phyloP scores from a whole-genome alignment of 2,888 invertebrate species.

The Tanaodytes sp. region DNA sequence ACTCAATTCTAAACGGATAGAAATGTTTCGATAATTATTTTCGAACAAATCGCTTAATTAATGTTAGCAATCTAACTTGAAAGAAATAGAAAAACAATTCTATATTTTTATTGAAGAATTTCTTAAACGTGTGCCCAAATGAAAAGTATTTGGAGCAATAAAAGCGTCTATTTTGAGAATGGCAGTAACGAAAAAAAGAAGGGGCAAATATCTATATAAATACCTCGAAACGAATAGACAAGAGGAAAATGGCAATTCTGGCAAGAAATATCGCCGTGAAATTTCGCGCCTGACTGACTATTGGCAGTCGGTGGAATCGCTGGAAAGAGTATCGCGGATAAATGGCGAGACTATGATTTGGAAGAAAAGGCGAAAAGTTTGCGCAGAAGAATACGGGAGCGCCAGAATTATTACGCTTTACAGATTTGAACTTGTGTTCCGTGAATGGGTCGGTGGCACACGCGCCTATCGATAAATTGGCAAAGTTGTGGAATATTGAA shows the following conservation, averaged over 20 bases:
- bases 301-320: conserved; percentile 46
- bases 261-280: conserved; percentile 50
- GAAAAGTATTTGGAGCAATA: background rate
- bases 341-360: conserved; percentile 51
- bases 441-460: conserved; percentile 51
- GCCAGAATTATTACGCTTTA: conserved; percentile 49
- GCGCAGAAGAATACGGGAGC: conserved; percentile 34
- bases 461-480: conserved; percentile 64
- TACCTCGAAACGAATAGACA: conserved; percentile 44
- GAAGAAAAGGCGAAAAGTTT: conserved; percentile 49
- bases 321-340: conserved; percentile 48
- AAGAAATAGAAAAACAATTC: no score
- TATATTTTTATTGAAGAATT: no score
- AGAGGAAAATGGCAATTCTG: conserved; percentile 47
- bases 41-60: no score
- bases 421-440: conserved; percentile 41
- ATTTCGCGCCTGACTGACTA: conserved; percentile 52
- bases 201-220: conserved; percentile 43
- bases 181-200: conserved; percentile 37
- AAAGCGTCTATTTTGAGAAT: conserved; percentile 37
- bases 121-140: background rate
- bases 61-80: no score
- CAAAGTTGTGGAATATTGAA: conserved; percentile 66
- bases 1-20: no score
- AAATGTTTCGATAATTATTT: no score